phyloP scores from a whole-genome alignment of 2,797 vertebrate species.

The Acanthopagrus latus region DNA sequence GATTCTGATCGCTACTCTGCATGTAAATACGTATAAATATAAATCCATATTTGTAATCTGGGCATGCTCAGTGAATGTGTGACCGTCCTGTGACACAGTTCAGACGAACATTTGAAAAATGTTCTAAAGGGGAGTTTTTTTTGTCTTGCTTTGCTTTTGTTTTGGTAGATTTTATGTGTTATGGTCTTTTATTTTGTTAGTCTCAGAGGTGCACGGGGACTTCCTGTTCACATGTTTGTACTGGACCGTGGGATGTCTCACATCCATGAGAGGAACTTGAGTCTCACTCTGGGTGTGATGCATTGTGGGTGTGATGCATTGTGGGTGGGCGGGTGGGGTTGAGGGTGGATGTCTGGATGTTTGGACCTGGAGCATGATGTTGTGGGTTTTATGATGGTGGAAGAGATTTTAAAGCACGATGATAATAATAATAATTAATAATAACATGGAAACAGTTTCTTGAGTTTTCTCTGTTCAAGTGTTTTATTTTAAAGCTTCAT shows the following conservation, averaged over 20 bases:
- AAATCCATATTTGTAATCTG: slow-evolving; percentile 5
- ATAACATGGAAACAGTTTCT: not conserved
- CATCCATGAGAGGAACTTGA: slow-evolving; percentile 17
- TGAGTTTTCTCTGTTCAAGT: slow-evolving; percentile 5
- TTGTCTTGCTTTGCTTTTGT: slow-evolving; percentile 25
- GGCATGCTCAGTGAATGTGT: slow-evolving; percentile 21
- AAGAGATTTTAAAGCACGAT: slow-evolving; percentile 48
- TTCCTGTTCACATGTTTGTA: slow-evolving; percentile 30
- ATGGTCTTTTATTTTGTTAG: not conserved
- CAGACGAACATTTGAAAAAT: slow-evolving; percentile 18
- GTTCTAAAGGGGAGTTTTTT: slow-evolving; percentile 42
- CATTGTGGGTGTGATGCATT: not conserved
- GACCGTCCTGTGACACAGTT: slow-evolving; percentile 4
- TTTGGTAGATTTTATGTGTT: slow-evolving; percentile 9
- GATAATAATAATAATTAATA: no score
- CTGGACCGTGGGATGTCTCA: slow-evolving; percentile 6
- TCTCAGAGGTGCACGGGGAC: slow-evolving; percentile 25
- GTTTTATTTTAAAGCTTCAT: slow-evolving; percentile 10
- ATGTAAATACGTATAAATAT: slow-evolving; percentile 70
- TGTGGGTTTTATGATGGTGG: slow-evolving; percentile 46
- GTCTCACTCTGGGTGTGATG: not conserved
- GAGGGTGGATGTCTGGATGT: not conserved
- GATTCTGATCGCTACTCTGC: slow-evolving; percentile 35
- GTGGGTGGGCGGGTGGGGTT: not conserved
- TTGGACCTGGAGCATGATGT: slow-evolving; percentile 37